Conservation (phyloP, 2,113 vertebrate genomes). For the Silurus meridionalis region DNA sequence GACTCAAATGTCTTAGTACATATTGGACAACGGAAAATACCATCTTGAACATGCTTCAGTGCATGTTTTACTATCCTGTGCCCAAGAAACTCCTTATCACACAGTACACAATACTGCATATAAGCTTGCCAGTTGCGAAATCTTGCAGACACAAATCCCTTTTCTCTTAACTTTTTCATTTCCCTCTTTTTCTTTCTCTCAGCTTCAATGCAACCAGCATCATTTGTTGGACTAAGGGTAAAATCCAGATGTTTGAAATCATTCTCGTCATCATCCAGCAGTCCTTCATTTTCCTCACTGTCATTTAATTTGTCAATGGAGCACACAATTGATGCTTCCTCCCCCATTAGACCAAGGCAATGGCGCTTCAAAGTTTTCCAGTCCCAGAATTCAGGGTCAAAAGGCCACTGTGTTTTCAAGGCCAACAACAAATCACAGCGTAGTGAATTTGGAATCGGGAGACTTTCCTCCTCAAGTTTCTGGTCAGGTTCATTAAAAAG, state of each 20-base stretch:
- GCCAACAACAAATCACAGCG: conserved; percentile 97
- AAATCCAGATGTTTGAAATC: conserved; percentile 83
- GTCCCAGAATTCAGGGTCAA: conserved; percentile 99
- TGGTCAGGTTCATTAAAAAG: conserved; percentile 98
- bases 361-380: conserved; percentile 98
- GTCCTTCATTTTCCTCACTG: conserved; percentile 84
- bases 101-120: conserved; percentile 99
- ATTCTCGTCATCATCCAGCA: conserved; percentile 73
- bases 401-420: conserved; percentile 99
- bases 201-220: conserved; percentile 81
- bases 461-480: conserved; percentile 94
- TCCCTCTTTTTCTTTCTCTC: conserved; percentile 92
- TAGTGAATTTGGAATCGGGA: conserved; percentile 96
- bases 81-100: conserved; percentile 97
- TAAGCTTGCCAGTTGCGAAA: conserved; percentile 99
- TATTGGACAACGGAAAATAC: conserved; percentile 95
- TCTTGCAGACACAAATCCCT: conserved; percentile 93
- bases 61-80: conserved; percentile 97
- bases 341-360: conserved; percentile 96
- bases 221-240: conserved; percentile 80
- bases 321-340: conserved; percentile 95
- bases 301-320: conserved; percentile 96
- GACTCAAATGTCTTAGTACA: conserved; percentile 93
- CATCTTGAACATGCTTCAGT: conserved; percentile 96
- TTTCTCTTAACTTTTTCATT: conserved; percentile 91